A percentile compares a stretch with the other conserved stretches of the same genome.
Conservation (phyloP, 2,113 vertebrate genomes). For the Apteryx mantelli region DNA sequence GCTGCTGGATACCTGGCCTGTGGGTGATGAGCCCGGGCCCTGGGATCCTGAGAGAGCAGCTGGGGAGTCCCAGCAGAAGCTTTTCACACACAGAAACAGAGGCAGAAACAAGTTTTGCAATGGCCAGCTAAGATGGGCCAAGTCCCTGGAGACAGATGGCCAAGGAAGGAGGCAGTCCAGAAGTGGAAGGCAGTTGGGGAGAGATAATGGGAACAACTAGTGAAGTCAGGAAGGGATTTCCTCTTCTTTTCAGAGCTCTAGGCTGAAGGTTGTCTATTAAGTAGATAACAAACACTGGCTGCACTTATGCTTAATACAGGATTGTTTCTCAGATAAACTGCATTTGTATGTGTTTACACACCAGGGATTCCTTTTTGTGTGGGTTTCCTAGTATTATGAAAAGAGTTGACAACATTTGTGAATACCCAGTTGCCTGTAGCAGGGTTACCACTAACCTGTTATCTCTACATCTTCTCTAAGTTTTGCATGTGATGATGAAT, state of each 20-base stretch:
- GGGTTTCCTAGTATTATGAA: background rate
- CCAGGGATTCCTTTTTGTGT: conserved; percentile 5
- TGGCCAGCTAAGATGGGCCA: background rate
- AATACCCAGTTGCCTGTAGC: background rate
- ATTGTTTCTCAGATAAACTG: conserved; percentile 3
- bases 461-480: background rate
- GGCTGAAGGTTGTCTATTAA: background rate
- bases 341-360: background rate
- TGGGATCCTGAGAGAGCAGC: accelerated
- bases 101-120: background rate
- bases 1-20: background rate
- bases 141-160: background rate
- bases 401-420: background rate
- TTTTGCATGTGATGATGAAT: background rate
- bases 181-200: background rate
- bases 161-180: background rate
- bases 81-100: background rate
- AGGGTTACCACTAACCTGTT: background rate
- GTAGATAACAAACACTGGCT: background rate
- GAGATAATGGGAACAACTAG: background rate
- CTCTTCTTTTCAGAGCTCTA: background rate
- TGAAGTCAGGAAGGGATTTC: background rate
- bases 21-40: too few relatives aligned
- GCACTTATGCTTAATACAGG: background rate
- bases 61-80: background rate